Conservation (phyloP, 2,888 invertebrate genomes). For the Acrocera orbiculus region DNA sequence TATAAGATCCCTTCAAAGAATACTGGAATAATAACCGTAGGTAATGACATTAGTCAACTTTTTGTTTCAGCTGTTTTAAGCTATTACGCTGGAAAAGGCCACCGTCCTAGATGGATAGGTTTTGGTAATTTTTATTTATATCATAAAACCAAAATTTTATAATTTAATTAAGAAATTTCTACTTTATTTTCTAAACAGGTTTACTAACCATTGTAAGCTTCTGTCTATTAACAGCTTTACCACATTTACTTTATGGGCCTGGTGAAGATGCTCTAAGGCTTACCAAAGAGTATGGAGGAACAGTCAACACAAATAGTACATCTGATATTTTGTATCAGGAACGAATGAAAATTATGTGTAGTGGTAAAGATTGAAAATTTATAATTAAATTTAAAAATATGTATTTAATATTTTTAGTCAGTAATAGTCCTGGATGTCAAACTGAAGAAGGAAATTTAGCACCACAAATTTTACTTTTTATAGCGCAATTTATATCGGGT, state of each 20-base stretch:
- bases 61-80: constrained; percentile 46
- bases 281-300: constrained; percentile 40
- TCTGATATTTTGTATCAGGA: constrained; percentile 26
- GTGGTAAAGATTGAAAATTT: too few relatives aligned
- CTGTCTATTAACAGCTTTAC: constrained; percentile 46
- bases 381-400: too few relatives aligned
- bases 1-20: constrained; percentile 55
- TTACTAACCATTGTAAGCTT: constrained; percentile 42
- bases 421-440: constrained; percentile 30
- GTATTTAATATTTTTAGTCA: constrained; percentile 3
- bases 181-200: constrained; percentile 18
- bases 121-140: constrained; percentile 22
- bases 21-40: constrained; percentile 52
- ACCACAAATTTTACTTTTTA: constrained; percentile 43
- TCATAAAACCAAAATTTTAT: not conserved
- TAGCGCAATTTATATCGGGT: constrained; percentile 52
- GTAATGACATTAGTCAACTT: constrained; percentile 55
- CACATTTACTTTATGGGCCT: constrained; percentile 50
- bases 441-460: constrained; percentile 39
- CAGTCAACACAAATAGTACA: constrained; percentile 22
- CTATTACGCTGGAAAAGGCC: constrained; percentile 52
- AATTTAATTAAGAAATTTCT: not conserved
- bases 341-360: constrained; percentile 34
- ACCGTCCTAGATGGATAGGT: constrained; percentile 56
- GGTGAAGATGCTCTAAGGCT: constrained; percentile 45